These are phyloP conservation scores for Volucella inflata DNA, from an alignment of 2,888 invertebrate species.

Conservation along the genomic window DNA sequence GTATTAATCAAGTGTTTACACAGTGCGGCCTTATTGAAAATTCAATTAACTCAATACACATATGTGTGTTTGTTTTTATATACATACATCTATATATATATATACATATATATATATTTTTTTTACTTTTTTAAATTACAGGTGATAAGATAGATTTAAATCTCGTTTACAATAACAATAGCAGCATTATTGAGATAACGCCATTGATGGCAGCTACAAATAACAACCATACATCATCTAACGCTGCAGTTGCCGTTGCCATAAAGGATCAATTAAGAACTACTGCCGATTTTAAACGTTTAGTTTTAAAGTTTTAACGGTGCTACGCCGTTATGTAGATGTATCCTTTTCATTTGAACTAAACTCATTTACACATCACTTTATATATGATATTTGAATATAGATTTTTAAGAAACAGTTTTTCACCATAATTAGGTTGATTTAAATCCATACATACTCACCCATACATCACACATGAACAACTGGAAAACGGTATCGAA, in stretches of 20 bases:
- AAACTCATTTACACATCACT: slow-evolving; percentile 19
- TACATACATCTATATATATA: background rate
- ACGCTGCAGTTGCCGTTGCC: slow-evolving; percentile 70
- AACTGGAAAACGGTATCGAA: slow-evolving; percentile 46
- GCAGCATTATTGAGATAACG: slow-evolving; percentile 64
- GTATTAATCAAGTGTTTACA: too few relatives aligned
- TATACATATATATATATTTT: background rate
- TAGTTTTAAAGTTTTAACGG: slow-evolving; percentile 70
- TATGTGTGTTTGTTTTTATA: background rate
- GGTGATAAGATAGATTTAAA: slow-evolving; percentile 69
- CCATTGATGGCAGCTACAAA: slow-evolving; percentile 67
- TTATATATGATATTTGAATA: slow-evolving; percentile 21
- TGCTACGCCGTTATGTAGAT: slow-evolving; percentile 13
- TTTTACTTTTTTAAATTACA: background rate
- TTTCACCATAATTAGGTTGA: slow-evolving; percentile 16
- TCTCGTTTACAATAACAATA: slow-evolving; percentile 69
- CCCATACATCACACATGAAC: slow-evolving; percentile 17
- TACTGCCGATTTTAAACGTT: slow-evolving; percentile 70
- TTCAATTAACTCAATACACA: too few relatives aligned
- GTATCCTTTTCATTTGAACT: slow-evolving; percentile 23
- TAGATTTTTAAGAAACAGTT: slow-evolving; percentile 38
- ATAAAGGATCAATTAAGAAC: slow-evolving; percentile 72
- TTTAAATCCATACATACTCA: slow-evolving; percentile 34
- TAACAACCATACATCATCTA: slow-evolving; percentile 62
- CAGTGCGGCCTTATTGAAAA: too few relatives aligned